Percentiles rank a stretch among this genome's conserved stretches.
phyloP scores from a whole-genome alignment of 92 coral and sea anemone species.

The Parazoanthus atlanticus region DNA sequence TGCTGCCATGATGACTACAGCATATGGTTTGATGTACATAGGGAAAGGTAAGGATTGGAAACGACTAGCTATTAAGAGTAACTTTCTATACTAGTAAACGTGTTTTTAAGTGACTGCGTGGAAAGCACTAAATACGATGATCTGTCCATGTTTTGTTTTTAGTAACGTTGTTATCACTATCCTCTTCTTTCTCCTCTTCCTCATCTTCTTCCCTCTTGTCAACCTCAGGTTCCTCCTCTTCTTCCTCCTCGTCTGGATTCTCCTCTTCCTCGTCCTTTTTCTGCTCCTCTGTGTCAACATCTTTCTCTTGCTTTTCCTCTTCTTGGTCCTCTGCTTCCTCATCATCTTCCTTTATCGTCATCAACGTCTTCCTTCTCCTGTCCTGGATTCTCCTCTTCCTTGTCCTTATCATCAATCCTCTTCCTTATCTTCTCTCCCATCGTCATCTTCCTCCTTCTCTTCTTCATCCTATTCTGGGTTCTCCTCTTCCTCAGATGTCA shows the following conservation, averaged over 20 bases:
- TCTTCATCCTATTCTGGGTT: neutral
- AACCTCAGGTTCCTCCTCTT: neutral
- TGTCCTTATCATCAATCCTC: neutral
- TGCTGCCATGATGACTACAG: slow-evolving; percentile 94
- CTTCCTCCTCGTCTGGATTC: neutral
- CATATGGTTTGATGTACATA: slow-evolving; percentile 89
- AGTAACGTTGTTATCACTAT: too few relatives aligned
- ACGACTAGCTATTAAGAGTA: neutral
- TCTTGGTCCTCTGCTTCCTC: neutral
- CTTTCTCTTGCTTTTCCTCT: neutral
- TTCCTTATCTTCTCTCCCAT: neutral
- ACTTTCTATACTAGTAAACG: neutral
- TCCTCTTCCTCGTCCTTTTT: neutral
- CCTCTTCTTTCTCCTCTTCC: neutral
- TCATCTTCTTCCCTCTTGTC: neutral
- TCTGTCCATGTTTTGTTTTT: neutral
- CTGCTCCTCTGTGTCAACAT: too few relatives aligned
- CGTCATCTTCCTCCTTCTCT: neutral
- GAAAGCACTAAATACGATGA: neutral
- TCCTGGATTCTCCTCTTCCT: neutral
- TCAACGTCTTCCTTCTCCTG: too few relatives aligned
- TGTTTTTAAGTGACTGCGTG: neutral
- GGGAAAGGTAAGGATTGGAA: slow-evolving; percentile 47
- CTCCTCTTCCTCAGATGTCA: neutral
- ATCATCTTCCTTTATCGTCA: neutral